Evolutionary conservation across 2,888 invertebrate species (phyloP).

Genomic region (Spodoptera exigua): DNA sequence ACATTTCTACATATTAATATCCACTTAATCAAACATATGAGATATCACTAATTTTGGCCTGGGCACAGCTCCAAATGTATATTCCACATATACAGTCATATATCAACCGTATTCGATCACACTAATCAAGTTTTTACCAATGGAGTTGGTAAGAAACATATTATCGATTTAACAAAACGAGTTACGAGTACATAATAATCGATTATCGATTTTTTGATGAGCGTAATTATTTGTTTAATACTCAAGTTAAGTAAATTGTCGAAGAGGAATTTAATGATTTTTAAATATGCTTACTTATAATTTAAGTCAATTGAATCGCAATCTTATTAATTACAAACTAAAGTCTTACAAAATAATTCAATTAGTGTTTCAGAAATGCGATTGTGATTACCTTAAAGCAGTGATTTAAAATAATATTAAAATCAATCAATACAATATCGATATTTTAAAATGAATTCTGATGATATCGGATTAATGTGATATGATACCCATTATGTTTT

Average conservation of each 20-base stretch:
- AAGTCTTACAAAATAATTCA: slow-evolving; percentile 13
- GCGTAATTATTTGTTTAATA: slow-evolving; percentile 7
- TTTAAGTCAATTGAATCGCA: neutral
- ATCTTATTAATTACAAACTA: slow-evolving; percentile 2
- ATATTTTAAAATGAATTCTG: slow-evolving; percentile 11
- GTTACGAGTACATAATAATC: neutral
- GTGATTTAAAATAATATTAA: slow-evolving; percentile 9
- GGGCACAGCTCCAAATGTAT: slow-evolving; percentile 13
- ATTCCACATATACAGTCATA: slow-evolving; percentile 17
- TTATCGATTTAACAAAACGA: slow-evolving; percentile 16
- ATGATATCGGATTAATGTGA: slow-evolving; percentile 25
- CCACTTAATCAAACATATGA: slow-evolving; percentile 39
- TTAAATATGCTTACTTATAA: neutral
- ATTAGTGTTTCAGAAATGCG: slow-evolving; percentile 5
- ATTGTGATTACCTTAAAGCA: neutral
- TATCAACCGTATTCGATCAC: slow-evolving; percentile 1
- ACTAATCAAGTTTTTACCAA: slow-evolving; percentile 8
- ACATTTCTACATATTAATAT: slow-evolving; percentile 46
- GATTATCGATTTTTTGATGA: slow-evolving; percentile 13
- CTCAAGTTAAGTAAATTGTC: neutral
- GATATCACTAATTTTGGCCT: slow-evolving; percentile 33
- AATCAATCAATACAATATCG: slow-evolving; percentile 8
- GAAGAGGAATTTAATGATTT: neutral
- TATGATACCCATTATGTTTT: slow-evolving; percentile 18
- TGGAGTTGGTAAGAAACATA: slow-evolving; percentile 2